Base-by-base conservation (phyloP, 2,113 vertebrate species). In the Oryctolagus cuniculus region DNA sequence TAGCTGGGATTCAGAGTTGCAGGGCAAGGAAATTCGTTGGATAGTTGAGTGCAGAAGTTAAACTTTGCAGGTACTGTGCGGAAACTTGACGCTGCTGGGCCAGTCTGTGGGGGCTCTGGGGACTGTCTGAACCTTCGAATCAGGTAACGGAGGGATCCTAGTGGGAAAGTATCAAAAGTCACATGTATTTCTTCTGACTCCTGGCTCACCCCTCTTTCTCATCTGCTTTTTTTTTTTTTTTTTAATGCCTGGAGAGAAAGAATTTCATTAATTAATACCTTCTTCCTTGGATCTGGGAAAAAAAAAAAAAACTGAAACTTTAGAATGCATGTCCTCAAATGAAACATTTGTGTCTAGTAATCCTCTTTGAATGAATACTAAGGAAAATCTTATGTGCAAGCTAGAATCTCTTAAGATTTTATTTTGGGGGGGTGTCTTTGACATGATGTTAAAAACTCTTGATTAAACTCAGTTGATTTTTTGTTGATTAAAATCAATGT, bases 341-440 rank as follows among this genome's bases (percentile, higher is more conserved):
- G 81, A 91, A 91, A 70, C 10, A 64, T 51, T 53, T 91, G 64
- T 80, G 93, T 84, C 63, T 86, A 91, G 13, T 63, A 63, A 91
- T 86, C 66, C 67, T 27, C 61, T 85, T 94, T 70, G 64, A 83
- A 78, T 87, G 31, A 55, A 78, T 81, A 19, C 55, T 38, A 34
- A 95, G 63, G 12, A 51, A 69, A 83, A 31, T 81, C 61, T 69
- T 70, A 49, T 51, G 49, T 10, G 10, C 67, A 90, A 93, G 85
- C 17, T 85, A 72, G 77, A 93, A 83, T 95, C 22, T 90, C 22
- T 90, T 93, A 66, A 70, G 61, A 93, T 96, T 95, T 72, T 72
- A 34, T 21, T 72, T 36, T 69, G 6, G 44, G 44, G 44, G 44
- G 44, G n/a, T 19, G 9, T 15, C 34, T 70, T 89, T 67, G 51